Percentiles rank a stretch among this genome's conserved stretches.
These are phyloP conservation scores for Microctenopoma stevenorrisi DNA, from an alignment of 2,797 vertebrate species.

Conservation along the genomic window DNA sequence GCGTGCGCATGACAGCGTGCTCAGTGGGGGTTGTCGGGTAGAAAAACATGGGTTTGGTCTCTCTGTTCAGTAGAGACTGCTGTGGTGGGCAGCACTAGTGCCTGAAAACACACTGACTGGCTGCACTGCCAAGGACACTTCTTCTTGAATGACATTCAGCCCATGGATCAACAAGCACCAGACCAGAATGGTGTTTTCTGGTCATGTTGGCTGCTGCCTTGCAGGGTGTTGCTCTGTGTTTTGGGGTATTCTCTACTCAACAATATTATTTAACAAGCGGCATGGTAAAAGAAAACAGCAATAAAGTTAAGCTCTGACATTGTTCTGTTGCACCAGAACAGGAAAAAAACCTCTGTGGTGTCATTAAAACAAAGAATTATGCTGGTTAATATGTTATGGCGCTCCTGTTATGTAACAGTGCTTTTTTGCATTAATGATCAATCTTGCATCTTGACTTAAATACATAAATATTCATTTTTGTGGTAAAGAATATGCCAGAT, in stretches of 20 bases:
- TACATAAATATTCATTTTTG: neutral
- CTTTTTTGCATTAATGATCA: conserved; percentile 8
- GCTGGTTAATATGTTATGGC: conserved; percentile 8
- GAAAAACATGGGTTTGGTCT: conserved; percentile 28
- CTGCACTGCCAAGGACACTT: conserved; percentile 22
- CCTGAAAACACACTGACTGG: conserved; percentile 27
- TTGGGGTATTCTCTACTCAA: conserved; percentile 35
- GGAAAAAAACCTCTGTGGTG: conserved; percentile 42
- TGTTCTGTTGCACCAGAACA: conserved; percentile 38
- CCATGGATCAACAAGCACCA: neutral
- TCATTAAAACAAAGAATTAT: conserved; percentile 37
- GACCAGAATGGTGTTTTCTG: conserved; percentile 15
- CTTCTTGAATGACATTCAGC: conserved; percentile 17
- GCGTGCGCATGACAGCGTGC: neutral
- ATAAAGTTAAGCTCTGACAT: conserved; percentile 47
- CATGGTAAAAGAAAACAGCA: conserved; percentile 44
- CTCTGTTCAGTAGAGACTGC: neutral
- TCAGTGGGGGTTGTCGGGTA: conserved; percentile 1
- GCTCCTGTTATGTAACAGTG: conserved; percentile 52
- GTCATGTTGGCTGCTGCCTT: conserved; percentile 34
- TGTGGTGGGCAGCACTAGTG: conserved; percentile 19
- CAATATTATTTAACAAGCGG: conserved; percentile 69
- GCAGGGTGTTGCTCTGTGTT: conserved; percentile 61
- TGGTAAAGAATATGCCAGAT: neutral
- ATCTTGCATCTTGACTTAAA: neutral